Evolutionary conservation across 2,888 invertebrate species (phyloP).

Genomic region (Frankliniella intonsa): DNA sequence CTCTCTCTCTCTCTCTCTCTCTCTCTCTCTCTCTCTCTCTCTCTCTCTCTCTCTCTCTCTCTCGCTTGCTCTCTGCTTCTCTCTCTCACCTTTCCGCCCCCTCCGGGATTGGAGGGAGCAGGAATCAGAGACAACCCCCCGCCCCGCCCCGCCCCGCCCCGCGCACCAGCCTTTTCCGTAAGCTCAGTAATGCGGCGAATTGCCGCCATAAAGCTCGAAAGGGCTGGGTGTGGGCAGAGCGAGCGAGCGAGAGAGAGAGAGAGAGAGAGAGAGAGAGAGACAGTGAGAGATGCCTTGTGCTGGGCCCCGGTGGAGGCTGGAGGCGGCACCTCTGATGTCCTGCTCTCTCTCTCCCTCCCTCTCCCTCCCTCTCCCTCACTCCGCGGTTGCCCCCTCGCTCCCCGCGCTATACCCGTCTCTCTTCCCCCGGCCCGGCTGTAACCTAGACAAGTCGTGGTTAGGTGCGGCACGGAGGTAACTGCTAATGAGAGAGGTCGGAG

Average conservation of each 20-base stretch:
- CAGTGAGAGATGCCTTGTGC: neutral
- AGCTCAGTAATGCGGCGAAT: conserved; percentile 2
- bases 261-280: neutral
- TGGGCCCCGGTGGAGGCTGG: neutral
- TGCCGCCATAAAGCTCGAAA: conserved; percentile 13
- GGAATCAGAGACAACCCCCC: neutral
- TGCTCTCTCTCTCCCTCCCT: too few relatives aligned
- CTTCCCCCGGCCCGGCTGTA: too few relatives aligned
- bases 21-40: too few relatives aligned
- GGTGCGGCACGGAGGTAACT: too few relatives aligned
- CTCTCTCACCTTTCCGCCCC: neutral
- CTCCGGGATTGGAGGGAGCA: too few relatives aligned
- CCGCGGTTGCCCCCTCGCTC: too few relatives aligned
- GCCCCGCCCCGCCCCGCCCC: neutral
- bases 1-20: too few relatives aligned
- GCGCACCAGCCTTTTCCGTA: neutral
- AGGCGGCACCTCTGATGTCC: conserved; percentile 1
- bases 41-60: too few relatives aligned
- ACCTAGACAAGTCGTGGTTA: too few relatives aligned
- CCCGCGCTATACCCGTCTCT: too few relatives aligned
- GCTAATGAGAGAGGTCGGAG: too few relatives aligned
- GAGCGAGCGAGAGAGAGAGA: neutral
- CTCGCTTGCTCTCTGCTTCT: neutral
- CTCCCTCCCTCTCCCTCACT: too few relatives aligned
- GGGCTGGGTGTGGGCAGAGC: neutral